phyloP scores from a whole-genome alignment of 2,888 invertebrate species.

The Sinotaia quadrata region DNA sequence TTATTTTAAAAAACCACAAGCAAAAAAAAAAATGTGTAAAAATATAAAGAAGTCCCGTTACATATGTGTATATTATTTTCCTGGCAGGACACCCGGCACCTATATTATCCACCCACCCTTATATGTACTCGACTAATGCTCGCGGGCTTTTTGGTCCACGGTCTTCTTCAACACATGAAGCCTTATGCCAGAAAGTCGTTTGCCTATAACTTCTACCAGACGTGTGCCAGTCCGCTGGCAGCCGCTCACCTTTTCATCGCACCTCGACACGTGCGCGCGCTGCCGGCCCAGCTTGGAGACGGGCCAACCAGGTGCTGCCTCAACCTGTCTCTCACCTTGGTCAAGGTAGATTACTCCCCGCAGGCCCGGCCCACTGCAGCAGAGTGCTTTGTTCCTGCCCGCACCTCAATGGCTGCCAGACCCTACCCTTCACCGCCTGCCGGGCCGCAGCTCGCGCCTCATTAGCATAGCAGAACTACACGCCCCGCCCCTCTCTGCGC shows the following conservation, averaged over 20 bases:
- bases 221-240: neutral
- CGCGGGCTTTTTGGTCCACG: no score
- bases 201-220: constrained; percentile 16
- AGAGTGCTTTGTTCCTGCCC: constrained; percentile 24
- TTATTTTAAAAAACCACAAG: neutral
- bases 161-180: no score
- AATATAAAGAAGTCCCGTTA: no score
- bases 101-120: no score
- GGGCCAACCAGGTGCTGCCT: constrained; percentile 17
- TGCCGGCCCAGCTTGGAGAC: constrained; percentile 2
- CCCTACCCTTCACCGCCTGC: neutral
- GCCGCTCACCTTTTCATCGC: constrained; percentile 21
- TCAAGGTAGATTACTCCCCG: constrained; percentile 21
- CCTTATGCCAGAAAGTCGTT: no score
- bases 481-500: constrained; percentile 19
- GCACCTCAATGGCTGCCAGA: constrained; percentile 29
- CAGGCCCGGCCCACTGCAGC: constrained; percentile 12
- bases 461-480: constrained; percentile 21
- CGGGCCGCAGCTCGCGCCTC: neutral
- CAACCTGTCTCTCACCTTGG: constrained; percentile 31
- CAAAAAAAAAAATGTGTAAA: no score
- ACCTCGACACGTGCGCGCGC: constrained; percentile 21
- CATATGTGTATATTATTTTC: no score
- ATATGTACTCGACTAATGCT: no score
- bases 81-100: no score